Conservation (phyloP, 2,113 vertebrate species). For the Sinocyclocheilus maitianheensis region DNA sequence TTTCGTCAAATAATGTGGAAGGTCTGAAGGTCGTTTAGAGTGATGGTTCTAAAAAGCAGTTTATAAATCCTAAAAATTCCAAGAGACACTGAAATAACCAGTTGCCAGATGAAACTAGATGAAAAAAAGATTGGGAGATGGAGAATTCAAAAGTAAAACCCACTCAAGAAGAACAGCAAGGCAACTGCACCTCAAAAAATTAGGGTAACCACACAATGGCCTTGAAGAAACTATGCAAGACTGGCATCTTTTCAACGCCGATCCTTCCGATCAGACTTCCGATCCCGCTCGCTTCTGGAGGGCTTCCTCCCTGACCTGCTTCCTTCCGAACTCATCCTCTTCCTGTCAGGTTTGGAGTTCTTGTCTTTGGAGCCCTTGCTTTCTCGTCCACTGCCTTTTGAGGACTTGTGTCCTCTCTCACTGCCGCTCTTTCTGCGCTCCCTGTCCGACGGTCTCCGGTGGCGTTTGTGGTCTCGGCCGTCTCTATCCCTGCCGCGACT, state of each 20-base stretch:
- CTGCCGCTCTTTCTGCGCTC: conserved; percentile 82
- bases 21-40: not conserved
- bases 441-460: conserved; percentile 76
- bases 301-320: conserved; percentile 84
- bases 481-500: conserved; percentile 85
- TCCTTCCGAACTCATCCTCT: conserved; percentile 88
- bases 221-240: not conserved
- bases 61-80: conserved; percentile 43
- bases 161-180: conserved; percentile 22
- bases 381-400: conserved; percentile 84
- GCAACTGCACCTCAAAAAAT: conserved; percentile 28
- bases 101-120: not conserved
- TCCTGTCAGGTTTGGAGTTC: conserved; percentile 83
- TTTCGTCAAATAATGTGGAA: not conserved
- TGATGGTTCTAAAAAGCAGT: conserved; percentile 38
- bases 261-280: conserved; percentile 97
- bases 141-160: conserved; percentile 12
- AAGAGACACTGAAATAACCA: not conserved
- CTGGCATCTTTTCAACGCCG: conserved; percentile 77
- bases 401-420: conserved; percentile 85
- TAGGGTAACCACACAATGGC: not conserved
- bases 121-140: not conserved
- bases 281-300: conserved; percentile 89
- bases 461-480: conserved; percentile 82
- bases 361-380: conserved; percentile 90